Evolutionary conservation across 1,140 invertebrate species (phyloP), one percentile per base, ranked within the genome.

Genomic region (Eupeodes corollae): DNA sequence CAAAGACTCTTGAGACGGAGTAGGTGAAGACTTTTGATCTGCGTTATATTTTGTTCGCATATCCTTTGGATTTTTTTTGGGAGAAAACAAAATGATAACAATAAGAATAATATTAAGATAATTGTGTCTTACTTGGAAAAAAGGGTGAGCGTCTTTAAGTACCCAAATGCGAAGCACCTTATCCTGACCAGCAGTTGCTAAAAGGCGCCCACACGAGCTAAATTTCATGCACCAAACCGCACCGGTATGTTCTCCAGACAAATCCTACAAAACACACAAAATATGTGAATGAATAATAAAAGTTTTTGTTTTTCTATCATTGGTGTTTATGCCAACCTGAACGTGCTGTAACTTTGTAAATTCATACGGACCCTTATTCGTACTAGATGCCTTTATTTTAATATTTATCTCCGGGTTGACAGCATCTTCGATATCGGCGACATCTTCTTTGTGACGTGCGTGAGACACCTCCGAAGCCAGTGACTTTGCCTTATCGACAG

Each of bases 161-260:
- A 96, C 88, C 94, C 94, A 99, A 48, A 98, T 86, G 44, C 93
- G 74, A 37, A 98, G 70, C 40, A 96, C 80, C 51, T 84, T 81
- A 72, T 98, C 95, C 73, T 98, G 93, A 0, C 95, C 95, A 39
- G 93, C 94, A 3, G 93, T 96, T 6, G 94, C 93, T 47, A 98
- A 67, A 35, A 98, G 71, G 41, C 91, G 75, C 1, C 94, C 94
- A 72, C 92, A 97, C 19, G 82, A 84, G 40, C 92, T 96, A 67
- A 98, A 98, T 72, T 98, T 97, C 87, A 98, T 96, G 53, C 91
- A 95, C 95, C 95, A 99, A 54, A 98, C 86, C 5, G 95, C 89
- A 30, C 91, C 90, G 6, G 79, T 78, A 64, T 97, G 91, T 56
- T 89, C 88, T 1, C 83, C 82, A 55, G 78, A 80, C 42, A 92